A percentile compares a stretch with the other conserved stretches of the same genome.
phyloP scores from a whole-genome alignment of 2,888 invertebrate species.

The Phaonia tiefii region DNA sequence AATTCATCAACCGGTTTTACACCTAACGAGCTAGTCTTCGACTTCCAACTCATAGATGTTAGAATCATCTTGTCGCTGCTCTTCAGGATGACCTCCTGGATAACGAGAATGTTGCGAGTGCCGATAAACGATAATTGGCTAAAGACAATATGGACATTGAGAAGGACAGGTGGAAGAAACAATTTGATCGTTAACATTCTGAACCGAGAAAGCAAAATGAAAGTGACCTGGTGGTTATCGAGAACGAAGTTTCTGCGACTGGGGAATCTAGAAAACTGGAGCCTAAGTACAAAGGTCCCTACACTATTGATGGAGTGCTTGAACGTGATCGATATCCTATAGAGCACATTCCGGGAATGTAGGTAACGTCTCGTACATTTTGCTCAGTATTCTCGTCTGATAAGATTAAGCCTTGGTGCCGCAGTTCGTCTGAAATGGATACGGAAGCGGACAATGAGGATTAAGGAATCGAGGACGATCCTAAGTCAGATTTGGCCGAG shows the following conservation, averaged over 20 bases:
- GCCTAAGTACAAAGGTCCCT: constrained; percentile 68
- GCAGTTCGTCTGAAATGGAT: too few relatives aligned
- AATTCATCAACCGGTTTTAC: constrained; percentile 38
- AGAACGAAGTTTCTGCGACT: constrained; percentile 26
- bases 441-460: too few relatives aligned
- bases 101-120: too few relatives aligned
- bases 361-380: constrained; percentile 65
- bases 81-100: too few relatives aligned
- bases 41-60: too few relatives aligned
- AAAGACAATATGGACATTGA: constrained; percentile 17
- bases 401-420: constrained; percentile 67
- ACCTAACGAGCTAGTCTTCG: constrained; percentile 62
- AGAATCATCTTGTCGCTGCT: too few relatives aligned
- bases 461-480: too few relatives aligned
- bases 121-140: too few relatives aligned
- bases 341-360: constrained; percentile 66
- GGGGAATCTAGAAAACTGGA: constrained; percentile 67
- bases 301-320: constrained; percentile 48
- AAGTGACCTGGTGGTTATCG: constrained; percentile 45
- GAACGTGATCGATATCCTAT: constrained; percentile 67
- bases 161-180: constrained; percentile 47
- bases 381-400: constrained; percentile 65
- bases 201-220: constrained; percentile 36
- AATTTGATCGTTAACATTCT: constrained; percentile 51
- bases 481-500: too few relatives aligned